phyloP scores from a whole-genome alignment of 2,113 vertebrate species.

The Pseudolaguvia tuberculata region DNA sequence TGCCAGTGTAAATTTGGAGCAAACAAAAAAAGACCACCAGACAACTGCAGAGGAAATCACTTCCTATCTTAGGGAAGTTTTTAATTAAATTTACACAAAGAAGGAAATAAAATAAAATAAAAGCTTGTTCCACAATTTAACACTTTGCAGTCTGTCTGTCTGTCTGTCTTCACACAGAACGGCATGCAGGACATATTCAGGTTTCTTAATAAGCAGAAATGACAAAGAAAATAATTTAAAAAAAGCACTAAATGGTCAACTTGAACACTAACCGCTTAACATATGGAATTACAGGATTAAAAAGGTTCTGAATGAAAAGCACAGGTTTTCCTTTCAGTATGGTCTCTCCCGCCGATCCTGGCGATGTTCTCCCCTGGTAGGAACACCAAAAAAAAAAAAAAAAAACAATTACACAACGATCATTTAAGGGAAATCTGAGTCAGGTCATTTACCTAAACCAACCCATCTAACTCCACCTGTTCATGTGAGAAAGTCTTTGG shows the following conservation, averaged over 20 bases:
- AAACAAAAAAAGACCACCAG: background rate
- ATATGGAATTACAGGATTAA: conserved; percentile 51
- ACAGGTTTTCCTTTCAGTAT: conserved; percentile 36
- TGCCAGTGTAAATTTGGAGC: background rate
- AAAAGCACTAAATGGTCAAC: conserved; percentile 33
- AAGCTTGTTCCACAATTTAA: conserved; percentile 42
- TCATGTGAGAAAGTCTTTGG: background rate
- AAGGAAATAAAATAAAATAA: background rate
- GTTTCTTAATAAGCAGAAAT: conserved; percentile 22
- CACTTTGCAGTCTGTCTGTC: conserved; percentile 41
- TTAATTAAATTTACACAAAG: conserved; percentile 41
- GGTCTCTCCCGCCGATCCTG: conserved; percentile 55
- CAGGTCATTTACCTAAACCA: background rate
- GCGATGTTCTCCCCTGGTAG: conserved; percentile 53
- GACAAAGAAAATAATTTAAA: conserved; percentile 35
- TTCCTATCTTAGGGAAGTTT: background rate
- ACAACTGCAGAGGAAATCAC: background rate
- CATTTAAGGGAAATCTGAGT: background rate
- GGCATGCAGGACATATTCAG: conserved; percentile 30
- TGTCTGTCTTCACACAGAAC: conserved; percentile 36
- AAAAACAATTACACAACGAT: background rate
- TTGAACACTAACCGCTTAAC: conserved; percentile 42
- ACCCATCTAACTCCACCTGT: too few species aligned
- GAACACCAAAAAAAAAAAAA: background rate
- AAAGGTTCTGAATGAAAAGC: conserved; percentile 44